Evolutionary conservation across 2,888 invertebrate species (phyloP).

Genomic region (Patella ulyssiponensis): DNA sequence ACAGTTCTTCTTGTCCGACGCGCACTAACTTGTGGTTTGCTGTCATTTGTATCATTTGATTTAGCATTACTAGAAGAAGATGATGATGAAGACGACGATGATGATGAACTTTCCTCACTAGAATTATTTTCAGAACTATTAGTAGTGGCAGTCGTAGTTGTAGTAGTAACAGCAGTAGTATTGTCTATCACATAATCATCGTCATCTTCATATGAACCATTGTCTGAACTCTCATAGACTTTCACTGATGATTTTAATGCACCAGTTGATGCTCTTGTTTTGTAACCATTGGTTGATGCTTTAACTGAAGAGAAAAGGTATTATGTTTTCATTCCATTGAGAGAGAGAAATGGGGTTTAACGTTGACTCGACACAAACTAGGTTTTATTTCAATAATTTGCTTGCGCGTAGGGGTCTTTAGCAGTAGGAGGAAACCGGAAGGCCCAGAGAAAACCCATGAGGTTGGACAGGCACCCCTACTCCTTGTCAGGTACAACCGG

Average conservation of each 20-base stretch:
- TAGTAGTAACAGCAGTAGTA: neutral
- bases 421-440: too few species aligned
- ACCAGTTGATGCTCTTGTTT: constrained; percentile 23
- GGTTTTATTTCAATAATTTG: too few species aligned
- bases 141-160: neutral
- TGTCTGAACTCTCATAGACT: constrained; percentile 33
- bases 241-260: constrained; percentile 20
- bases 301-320: neutral
- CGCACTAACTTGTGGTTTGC: neutral
- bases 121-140: neutral
- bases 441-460: too few species aligned
- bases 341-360: too few species aligned
- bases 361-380: too few species aligned
- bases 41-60: constrained; percentile 19
- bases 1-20: neutral
- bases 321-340: too few species aligned
- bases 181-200: constrained; percentile 18
- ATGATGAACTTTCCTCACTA: constrained; percentile 27
- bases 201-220: constrained; percentile 28
- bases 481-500: too few species aligned
- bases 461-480: too few species aligned
- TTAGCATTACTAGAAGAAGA: constrained; percentile 28
- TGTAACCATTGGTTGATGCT: neutral
- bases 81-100: constrained; percentile 16
- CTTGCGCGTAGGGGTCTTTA: too few species aligned